A percentile compares a stretch with the other conserved stretches of the same genome.
Evolutionary conservation across 2,797 vertebrate species (phyloP).

Genomic region (Thunnus albacares): DNA sequence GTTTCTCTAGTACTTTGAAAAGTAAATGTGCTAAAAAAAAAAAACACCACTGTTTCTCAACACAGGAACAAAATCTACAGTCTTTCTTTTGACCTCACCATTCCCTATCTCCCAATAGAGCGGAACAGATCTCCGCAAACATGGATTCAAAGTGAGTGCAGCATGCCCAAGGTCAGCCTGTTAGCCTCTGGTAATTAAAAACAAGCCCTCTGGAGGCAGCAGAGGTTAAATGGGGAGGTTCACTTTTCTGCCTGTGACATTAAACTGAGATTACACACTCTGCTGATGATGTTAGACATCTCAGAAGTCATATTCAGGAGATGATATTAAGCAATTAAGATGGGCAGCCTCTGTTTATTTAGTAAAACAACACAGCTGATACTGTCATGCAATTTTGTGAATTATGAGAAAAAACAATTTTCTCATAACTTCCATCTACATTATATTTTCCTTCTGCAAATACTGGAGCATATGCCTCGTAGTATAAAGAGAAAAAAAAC

Average conservation of each 20-base stretch:
- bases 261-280: conserved; percentile 81
- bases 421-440: background rate
- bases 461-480: background rate
- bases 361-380: conserved; percentile 38
- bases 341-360: conserved; percentile 37
- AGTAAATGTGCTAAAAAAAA: background rate
- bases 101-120: conserved; percentile 83
- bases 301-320: conserved; percentile 38
- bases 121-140: conserved; percentile 84
- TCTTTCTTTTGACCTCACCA: conserved; percentile 64
- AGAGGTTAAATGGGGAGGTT: conserved; percentile 90
- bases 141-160: conserved; percentile 89
- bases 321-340: conserved; percentile 39
- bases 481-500: conserved; percentile 22
- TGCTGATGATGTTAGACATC: conserved; percentile 72
- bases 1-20: background rate
- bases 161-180: conserved; percentile 90
- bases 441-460: conserved; percentile 7
- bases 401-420: conserved; percentile 16
- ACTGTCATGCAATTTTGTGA: background rate
- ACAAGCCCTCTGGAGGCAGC: conserved; percentile 89
- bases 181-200: conserved; percentile 95
- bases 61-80: conserved; percentile 34
- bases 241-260: conserved; percentile 81
- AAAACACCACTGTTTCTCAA: conserved; percentile 6